A percentile compares a stretch with the other conserved stretches of the same genome.
Conservation (phyloP, 1,140 invertebrate genomes). For the fruit fly (Drosophila melanogaster) region Release_6_plus_ISO1_MT NT_033779.5:5469001-5469500, state of each 20-base stretch:
- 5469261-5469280: too few species aligned
- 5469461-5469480: slow-evolving; percentile 29
- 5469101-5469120: slow-evolving; percentile 79
- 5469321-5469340: too few species aligned
- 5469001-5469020: slow-evolving; percentile 13
- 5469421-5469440: slow-evolving; percentile 43
- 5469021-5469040: slow-evolving; percentile 42
- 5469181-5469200: slow-evolving; percentile 54
- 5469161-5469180: slow-evolving; percentile 65
- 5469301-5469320: background rate
- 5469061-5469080: slow-evolving; percentile 74
- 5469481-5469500: slow-evolving; percentile 63
- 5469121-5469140: slow-evolving; percentile 75
- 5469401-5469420: too few species aligned
- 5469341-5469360: too few species aligned
- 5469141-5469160: slow-evolving; percentile 37
- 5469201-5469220: slow-evolving; percentile 30
- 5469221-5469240: slow-evolving; percentile 36
- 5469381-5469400: too few species aligned
- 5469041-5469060: slow-evolving; percentile 74
- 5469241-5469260: background rate
- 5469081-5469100: slow-evolving; percentile 76
- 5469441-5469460: slow-evolving; percentile 1
- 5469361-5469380: too few species aligned
- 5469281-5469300: background rate